Conservation (phyloP, 1,140 invertebrate species). For the Cecropterus lyciades region DNA sequence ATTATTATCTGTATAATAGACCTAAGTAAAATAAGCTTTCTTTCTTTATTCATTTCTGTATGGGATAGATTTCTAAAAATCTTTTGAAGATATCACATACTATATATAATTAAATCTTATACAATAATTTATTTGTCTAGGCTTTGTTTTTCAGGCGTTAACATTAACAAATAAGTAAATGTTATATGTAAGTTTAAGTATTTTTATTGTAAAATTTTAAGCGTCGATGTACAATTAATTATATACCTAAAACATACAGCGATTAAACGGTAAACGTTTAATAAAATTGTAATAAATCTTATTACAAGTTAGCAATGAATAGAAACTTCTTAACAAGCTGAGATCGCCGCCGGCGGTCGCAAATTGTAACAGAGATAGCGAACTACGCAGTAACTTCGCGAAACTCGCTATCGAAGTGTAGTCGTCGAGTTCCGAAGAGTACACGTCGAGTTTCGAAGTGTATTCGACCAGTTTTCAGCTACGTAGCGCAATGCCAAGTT, state of each 20-base stretch:
- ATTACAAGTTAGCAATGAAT: constrained; percentile 28
- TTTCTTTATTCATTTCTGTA: too few relatives aligned
- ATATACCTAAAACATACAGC: not conserved
- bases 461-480: constrained; percentile 16
- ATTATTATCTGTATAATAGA: not conserved
- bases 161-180: too few relatives aligned
- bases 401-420: constrained; percentile 27
- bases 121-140: too few relatives aligned
- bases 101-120: too few relatives aligned
- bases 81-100: too few relatives aligned
- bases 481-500: constrained; percentile 21
- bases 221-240: not conserved
- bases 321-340: constrained; percentile 32
- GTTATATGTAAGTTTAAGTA: too few relatives aligned
- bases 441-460: constrained; percentile 21
- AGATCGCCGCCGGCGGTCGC: constrained; percentile 23
- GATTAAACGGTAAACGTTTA: constrained; percentile 5
- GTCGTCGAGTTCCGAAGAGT: constrained; percentile 26
- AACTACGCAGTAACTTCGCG: constrained; percentile 23
- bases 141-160: too few relatives aligned
- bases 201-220: too few relatives aligned
- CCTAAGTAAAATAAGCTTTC: not conserved
- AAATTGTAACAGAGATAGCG: constrained; percentile 35
- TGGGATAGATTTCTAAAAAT: too few relatives aligned
- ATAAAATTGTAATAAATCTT: constrained; percentile 29